A percentile compares a stretch with the other conserved stretches of the same genome.
Conservation (phyloP, 2,797 vertebrate species). For the Characodon lateralis region DNA sequence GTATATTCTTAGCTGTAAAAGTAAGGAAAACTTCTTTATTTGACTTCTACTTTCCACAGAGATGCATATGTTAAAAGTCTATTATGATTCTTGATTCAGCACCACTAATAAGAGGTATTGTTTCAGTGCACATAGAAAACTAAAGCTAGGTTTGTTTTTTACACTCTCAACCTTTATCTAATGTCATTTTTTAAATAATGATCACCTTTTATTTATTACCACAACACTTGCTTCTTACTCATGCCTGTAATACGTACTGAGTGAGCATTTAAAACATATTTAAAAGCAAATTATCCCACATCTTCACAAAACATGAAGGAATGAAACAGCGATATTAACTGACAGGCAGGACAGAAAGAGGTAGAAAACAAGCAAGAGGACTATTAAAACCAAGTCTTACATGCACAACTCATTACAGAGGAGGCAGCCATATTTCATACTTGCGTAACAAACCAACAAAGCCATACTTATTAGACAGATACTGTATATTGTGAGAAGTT, state of each 20-base stretch:
- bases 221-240: constrained; percentile 11
- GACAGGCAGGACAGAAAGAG: constrained; percentile 41
- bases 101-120: background rate
- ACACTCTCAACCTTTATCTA: constrained; percentile 2
- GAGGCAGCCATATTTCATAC: constrained; percentile 40
- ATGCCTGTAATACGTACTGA: background rate
- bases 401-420: constrained; percentile 58
- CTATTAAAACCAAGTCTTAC: constrained; percentile 66
- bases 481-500: background rate
- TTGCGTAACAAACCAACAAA: background rate
- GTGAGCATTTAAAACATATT: constrained; percentile 29
- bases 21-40: background rate
- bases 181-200: constrained; percentile 2
- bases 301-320: constrained; percentile 37
- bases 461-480: background rate
- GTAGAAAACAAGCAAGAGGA: constrained; percentile 59
- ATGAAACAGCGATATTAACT: constrained; percentile 22
- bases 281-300: constrained; percentile 43
- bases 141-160: constrained; percentile 9
- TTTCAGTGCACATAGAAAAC: background rate
- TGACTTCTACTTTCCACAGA: background rate
- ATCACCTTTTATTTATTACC: background rate
- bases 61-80: background rate
- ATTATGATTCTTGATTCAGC: constrained; percentile 1
- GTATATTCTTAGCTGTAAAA: constrained; percentile 13